Evolutionary conservation across 1,140 invertebrate species (phyloP), one percentile per base, ranked within the genome.

Genomic region (Drosophila gunungcola): DNA sequence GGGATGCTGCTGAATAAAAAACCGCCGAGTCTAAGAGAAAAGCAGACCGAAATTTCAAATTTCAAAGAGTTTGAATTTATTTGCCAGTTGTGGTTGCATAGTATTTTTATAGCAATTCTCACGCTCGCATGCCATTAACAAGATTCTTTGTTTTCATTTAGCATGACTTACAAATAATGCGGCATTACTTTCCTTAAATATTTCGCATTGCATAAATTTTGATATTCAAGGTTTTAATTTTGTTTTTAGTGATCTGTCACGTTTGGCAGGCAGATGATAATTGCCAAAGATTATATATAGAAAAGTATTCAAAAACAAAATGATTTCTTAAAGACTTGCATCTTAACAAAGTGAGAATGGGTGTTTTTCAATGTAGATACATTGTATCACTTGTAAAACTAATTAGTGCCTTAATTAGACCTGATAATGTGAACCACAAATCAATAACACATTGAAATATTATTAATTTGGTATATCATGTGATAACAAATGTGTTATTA

Each of bases 1-100:
- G 29, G 29, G 51, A 55, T 69, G 64, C 68, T 72, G 68, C 64
- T 67, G 58, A 70, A 70, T 70, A 53, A n/a, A 16, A 48, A 56
- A 36, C 3, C 5, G 0, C 13, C 36, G 29, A 36, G 13, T n/a
- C 10, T 52, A 52, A 39, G 36, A 58, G 41, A 63, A 32, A 29
- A 27, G 43, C 11, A 32, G 27, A 13, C 29, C 10, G 48, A 4
- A 3, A 7, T 34, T 1, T 1, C 1, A 48, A 42, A 70, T 42
- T 51, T 56, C 38, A n/a, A 55, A 46, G 51, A 61, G 38, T 45
- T 29, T 13, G 12, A 25, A 7, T 13, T 64, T 56, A 46, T 21
- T 21, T 38, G 49, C 45, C 78, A 76, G 56, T 49, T 11, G 25
- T 46, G 16, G 29, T 57, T 56, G 56, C 43, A 52, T 27, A 63